These are phyloP conservation scores for Perithous albicinctus DNA, from an alignment of 2,888 invertebrate genomes.

Conservation along the genomic window DNA sequence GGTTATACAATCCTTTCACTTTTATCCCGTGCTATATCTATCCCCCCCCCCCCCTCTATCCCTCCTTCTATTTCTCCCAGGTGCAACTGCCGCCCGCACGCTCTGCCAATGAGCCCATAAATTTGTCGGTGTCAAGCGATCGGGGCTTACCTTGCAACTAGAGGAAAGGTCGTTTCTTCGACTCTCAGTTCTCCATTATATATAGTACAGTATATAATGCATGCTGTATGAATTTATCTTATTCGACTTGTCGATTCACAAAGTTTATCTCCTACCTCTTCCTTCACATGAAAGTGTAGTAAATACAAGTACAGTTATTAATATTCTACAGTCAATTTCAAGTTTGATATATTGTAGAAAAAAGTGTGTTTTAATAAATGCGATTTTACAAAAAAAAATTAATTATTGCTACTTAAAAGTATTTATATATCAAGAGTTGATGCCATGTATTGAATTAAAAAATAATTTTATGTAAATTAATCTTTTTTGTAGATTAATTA, in stretches of 20 bases:
- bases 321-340: neutral
- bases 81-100: slow-evolving; percentile 59
- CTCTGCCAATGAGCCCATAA: slow-evolving; percentile 76
- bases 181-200: slow-evolving; percentile 48
- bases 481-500: too few species aligned
- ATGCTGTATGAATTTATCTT: slow-evolving; percentile 17
- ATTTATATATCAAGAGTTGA: too few species aligned
- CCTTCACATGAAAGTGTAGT: neutral
- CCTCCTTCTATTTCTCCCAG: slow-evolving; percentile 40
- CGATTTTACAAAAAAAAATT: too few species aligned
- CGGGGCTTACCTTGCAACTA: slow-evolving; percentile 77
- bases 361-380: neutral
- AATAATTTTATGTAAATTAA: too few species aligned
- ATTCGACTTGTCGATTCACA: slow-evolving; percentile 40
- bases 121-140: slow-evolving; percentile 75
- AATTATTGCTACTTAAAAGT: too few species aligned
- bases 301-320: neutral
- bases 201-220: slow-evolving; percentile 20
- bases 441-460: too few species aligned
- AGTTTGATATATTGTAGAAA: too few species aligned
- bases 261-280: neutral
- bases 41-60: slow-evolving; percentile 48
- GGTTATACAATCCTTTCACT: slow-evolving; percentile 83
- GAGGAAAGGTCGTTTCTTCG: slow-evolving; percentile 80
- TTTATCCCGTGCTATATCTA: slow-evolving; percentile 78